Evolutionary conservation across 2,113 vertebrate species (phyloP).

Genomic region (Cynopterus brachyotis): DNA sequence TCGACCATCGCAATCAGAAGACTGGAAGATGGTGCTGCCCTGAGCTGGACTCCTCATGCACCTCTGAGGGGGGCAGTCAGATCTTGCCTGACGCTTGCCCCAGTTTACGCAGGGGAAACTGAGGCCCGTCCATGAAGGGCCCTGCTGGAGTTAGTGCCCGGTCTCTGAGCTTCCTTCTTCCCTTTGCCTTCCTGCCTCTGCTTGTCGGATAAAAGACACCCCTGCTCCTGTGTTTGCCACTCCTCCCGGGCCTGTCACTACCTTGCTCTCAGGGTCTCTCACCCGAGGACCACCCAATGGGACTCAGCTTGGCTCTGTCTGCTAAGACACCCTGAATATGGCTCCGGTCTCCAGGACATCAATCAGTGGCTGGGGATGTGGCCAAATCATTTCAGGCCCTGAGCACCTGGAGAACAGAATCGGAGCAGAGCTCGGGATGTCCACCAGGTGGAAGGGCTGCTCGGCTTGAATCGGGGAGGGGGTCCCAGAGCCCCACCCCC

Average conservation of each 20-base stretch:
- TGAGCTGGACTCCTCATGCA: background rate
- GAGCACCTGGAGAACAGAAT: background rate
- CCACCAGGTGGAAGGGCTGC: background rate
- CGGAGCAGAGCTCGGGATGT: background rate
- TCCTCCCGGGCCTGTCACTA: background rate
- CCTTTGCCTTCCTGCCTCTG: background rate
- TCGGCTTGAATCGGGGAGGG: background rate
- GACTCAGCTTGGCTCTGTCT: background rate
- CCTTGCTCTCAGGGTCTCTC: background rate
- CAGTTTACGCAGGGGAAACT: background rate
- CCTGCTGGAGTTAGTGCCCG: background rate
- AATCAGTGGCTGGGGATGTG: accelerated
- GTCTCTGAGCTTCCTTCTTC: background rate
- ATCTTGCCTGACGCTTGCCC: background rate
- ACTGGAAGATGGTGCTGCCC: background rate
- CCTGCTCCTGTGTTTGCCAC: background rate
- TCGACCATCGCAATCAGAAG: background rate
- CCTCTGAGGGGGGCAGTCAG: background rate
- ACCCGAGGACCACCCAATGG: background rate
- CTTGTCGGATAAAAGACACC: background rate
- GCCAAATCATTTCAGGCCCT: background rate
- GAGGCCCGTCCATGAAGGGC: background rate
- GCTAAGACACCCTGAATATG: background rate
- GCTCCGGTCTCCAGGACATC: background rate
- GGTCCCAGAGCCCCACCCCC: background rate